These are phyloP conservation scores for Tangara arthus DNA, from an alignment of 2,797 vertebrate genomes.

Conservation along the genomic window DNA sequence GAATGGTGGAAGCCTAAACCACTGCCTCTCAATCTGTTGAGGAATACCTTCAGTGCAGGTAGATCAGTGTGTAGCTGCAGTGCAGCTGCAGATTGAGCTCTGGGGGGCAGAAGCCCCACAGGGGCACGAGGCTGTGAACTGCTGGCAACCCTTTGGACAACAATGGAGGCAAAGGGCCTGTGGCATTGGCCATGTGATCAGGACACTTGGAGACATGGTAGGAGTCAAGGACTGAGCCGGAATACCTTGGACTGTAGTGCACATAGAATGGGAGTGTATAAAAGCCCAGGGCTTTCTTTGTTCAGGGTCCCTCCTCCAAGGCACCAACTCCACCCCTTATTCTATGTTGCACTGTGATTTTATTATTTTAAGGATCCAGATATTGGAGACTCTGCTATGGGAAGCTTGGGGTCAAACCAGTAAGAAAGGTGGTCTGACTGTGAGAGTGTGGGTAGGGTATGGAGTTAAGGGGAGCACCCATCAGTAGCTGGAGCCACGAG, in stretches of 20 bases:
- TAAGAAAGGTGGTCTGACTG: background rate
- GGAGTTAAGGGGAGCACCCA: background rate
- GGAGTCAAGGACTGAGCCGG: background rate
- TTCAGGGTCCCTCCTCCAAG: background rate
- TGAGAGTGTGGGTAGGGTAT: background rate
- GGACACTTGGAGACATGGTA: background rate
- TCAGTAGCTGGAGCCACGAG: fast-evolving
- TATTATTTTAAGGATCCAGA: background rate
- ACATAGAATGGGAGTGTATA: background rate
- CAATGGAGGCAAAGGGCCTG: background rate
- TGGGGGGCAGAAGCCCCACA: background rate
- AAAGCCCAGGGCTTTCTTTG: background rate
- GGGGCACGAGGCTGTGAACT: background rate
- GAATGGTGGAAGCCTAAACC: background rate
- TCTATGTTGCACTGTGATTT: background rate
- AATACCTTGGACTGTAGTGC: background rate
- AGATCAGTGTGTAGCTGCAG: background rate
- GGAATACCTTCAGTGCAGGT: background rate
- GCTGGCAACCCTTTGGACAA: background rate
- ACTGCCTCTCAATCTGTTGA: background rate
- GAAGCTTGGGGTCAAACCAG: background rate
- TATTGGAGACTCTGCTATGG: background rate
- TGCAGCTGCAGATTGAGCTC: background rate
- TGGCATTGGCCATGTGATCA: fast-evolving
- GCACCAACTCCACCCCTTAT: fast-evolving